These are phyloP conservation scores for Ictalurus punctatus DNA, from an alignment of 2,113 vertebrate species.

Conservation along the genomic window DNA sequence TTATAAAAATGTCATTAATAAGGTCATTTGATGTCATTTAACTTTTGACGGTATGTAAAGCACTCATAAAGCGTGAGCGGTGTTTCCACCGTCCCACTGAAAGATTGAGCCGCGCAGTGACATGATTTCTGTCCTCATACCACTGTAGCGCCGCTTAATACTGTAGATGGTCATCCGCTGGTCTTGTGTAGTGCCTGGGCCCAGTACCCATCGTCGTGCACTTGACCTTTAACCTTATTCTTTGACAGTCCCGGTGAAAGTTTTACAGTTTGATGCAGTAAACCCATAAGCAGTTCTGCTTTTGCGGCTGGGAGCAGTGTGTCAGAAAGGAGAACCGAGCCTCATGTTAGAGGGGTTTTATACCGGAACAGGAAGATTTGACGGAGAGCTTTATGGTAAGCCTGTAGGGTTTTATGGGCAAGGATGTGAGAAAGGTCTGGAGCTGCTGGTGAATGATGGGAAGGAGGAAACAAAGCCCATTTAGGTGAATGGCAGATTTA, in stretches of 20 bases:
- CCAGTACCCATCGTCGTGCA: background rate
- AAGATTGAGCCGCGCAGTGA: background rate
- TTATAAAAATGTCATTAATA: background rate
- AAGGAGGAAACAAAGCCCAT: background rate
- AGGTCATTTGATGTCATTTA: background rate
- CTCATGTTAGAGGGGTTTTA: slow-evolving; percentile 18
- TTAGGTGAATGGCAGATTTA: background rate
- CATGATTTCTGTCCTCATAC: background rate
- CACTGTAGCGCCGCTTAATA: background rate
- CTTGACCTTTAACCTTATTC: background rate
- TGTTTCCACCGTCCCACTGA: background rate
- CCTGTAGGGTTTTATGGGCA: background rate
- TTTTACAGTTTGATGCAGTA: background rate
- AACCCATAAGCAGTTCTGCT: slow-evolving; percentile 20
- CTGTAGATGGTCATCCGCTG: background rate
- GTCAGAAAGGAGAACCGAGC: slow-evolving; percentile 21
- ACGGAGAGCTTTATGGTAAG: slow-evolving; percentile 12
- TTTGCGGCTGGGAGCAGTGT: slow-evolving; percentile 17
- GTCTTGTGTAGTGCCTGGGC: background rate
- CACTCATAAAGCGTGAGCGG: background rate
- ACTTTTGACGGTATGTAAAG: background rate
- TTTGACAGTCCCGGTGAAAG: background rate
- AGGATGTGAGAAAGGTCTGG: background rate
- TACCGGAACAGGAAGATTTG: background rate
- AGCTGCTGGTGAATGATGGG: background rate